A percentile compares a stretch with the other conserved stretches of the same genome.
Evolutionary conservation across 2,888 invertebrate genomes (phyloP).

Genomic region (Pyrocoelia pectoralis): DNA sequence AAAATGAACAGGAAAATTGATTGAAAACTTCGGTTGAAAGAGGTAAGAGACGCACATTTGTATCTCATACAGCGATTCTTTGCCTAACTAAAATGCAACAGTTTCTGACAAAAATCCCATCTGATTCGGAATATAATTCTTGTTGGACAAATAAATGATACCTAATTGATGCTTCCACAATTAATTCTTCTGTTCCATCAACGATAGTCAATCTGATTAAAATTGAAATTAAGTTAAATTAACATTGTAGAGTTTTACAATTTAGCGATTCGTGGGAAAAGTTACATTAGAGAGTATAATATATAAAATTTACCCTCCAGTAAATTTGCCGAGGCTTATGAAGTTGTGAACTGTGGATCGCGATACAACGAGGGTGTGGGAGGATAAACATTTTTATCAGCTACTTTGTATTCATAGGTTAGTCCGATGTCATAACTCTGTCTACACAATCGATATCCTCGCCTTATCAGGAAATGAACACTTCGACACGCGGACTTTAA

Average conservation of each 20-base stretch:
- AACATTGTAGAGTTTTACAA: neutral
- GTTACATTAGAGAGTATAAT: conserved; percentile 20
- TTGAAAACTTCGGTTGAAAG: too few relatives aligned
- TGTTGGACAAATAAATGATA: too few relatives aligned
- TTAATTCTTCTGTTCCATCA: too few relatives aligned
- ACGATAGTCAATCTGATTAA: too few relatives aligned
- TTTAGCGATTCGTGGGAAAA: conserved; percentile 6
- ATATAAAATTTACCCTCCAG: conserved; percentile 35
- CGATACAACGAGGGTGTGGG: conserved; percentile 40
- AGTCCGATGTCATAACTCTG: conserved; percentile 59
- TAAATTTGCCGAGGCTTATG: conserved; percentile 54
- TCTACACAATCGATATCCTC: conserved; percentile 56
- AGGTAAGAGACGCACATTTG: too few relatives aligned
- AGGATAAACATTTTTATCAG: conserved; percentile 61
- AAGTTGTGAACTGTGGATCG: conserved; percentile 47
- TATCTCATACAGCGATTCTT: too few relatives aligned
- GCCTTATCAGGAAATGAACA: conserved; percentile 58
- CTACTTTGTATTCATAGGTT: conserved; percentile 61
- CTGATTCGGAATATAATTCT: too few relatives aligned
- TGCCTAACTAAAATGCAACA: too few relatives aligned
- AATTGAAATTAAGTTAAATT: neutral
- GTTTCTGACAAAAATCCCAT: too few relatives aligned
- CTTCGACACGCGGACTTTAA: conserved; percentile 57
- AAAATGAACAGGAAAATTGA: too few relatives aligned
- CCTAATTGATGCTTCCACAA: too few relatives aligned